Conservation (phyloP, 2,888 invertebrate genomes). For the Epirrita christyi region DNA sequence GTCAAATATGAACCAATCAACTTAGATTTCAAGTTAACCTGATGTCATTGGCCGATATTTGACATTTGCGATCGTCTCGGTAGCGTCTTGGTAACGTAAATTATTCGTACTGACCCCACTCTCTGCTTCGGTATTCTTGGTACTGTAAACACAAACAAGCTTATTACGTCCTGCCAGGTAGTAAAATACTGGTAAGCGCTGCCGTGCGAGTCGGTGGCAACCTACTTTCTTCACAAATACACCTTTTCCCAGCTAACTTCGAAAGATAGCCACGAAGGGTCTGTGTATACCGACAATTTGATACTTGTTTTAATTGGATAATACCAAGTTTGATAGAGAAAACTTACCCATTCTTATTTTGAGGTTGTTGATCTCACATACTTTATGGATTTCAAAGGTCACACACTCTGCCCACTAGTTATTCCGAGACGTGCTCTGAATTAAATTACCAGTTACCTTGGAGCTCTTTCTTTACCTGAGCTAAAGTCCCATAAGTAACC, state of each 20-base stretch:
- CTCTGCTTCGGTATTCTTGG: too few species aligned
- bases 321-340: constrained; percentile 28
- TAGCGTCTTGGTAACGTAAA: too few species aligned
- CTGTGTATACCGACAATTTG: constrained; percentile 45
- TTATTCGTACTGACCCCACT: too few species aligned
- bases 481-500: constrained; percentile 2
- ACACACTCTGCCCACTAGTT: constrained; percentile 18
- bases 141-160: too few species aligned
- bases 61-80: too few species aligned
- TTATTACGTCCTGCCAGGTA: background rate
- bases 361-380: constrained; percentile 16
- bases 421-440: constrained; percentile 24
- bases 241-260: constrained; percentile 54
- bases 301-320: constrained; percentile 45
- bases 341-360: constrained; percentile 1
- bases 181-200: background rate
- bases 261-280: constrained; percentile 53
- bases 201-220: background rate
- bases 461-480: constrained; percentile 11
- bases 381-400: constrained; percentile 6
- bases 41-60: too few species aligned
- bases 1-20: too few species aligned
- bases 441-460: constrained; percentile 6
- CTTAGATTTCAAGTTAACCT: too few species aligned
- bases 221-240: constrained; percentile 12